Evolutionary conservation across 2,113 vertebrate species (phyloP).

Genomic region (Neogobius melanostomus): DNA sequence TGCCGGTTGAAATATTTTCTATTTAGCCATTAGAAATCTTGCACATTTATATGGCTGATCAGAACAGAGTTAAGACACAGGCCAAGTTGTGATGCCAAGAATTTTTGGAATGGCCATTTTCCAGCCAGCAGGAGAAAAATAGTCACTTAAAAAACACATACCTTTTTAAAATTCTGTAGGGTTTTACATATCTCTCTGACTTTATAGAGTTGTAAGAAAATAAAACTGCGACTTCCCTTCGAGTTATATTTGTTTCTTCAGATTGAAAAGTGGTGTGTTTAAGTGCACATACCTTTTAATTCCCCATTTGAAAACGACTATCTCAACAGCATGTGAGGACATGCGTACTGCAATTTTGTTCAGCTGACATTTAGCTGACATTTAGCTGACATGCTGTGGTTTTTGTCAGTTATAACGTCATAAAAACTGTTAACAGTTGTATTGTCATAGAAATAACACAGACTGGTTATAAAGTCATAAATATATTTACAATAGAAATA

Average conservation of each 20-base stretch:
- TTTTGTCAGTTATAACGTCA: too few species aligned
- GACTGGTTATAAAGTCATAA: constrained; percentile 18
- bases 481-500: constrained; percentile 37
- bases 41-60: too few species aligned
- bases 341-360: not conserved
- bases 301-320: not conserved
- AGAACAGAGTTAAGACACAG: not conserved
- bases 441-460: constrained; percentile 23
- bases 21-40: too few species aligned
- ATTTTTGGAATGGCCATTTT: not conserved
- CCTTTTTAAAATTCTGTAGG: not conserved
- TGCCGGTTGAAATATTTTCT: too few species aligned
- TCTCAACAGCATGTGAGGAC: not conserved
- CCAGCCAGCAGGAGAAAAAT: not conserved
- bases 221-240: too few species aligned
- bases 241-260: too few species aligned
- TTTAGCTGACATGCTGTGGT: too few species aligned
- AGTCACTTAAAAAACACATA: not conserved
- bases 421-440: too few species aligned
- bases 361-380: not conserved
- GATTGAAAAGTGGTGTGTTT: too few species aligned
- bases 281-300: too few species aligned
- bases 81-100: not conserved
- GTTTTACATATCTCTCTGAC: not conserved
- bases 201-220: too few species aligned